Conservation (phyloP, 2,888 invertebrate genomes). For the Sthenelais limicola region DNA sequence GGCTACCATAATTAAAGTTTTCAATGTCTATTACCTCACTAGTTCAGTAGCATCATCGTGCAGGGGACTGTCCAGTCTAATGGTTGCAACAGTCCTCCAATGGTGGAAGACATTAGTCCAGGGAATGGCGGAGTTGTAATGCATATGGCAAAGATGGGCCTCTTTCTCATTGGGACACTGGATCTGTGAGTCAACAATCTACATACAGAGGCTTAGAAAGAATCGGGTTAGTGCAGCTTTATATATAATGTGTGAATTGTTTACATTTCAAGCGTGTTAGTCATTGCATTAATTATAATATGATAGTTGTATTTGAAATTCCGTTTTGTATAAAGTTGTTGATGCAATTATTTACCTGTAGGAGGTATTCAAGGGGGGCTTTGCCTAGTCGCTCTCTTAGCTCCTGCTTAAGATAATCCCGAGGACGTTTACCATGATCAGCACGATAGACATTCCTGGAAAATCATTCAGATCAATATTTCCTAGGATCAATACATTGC, state of each 20-base stretch:
- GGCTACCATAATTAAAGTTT: too few species aligned
- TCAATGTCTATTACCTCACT: conserved; percentile 28
- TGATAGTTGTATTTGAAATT: too few species aligned
- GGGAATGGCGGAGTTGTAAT: conserved; percentile 43
- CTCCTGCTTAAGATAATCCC: conserved; percentile 42
- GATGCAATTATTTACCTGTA: too few species aligned
- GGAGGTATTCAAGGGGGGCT: conserved; percentile 29
- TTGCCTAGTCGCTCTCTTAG: conserved; percentile 27
- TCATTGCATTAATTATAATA: too few species aligned
- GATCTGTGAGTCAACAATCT: not conserved
- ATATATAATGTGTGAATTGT: too few species aligned
- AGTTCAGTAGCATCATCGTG: conserved; percentile 40
- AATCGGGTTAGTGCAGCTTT: too few species aligned
- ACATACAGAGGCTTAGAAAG: too few species aligned
- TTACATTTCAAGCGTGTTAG: too few species aligned
- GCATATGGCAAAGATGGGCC: conserved; percentile 36
- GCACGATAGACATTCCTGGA: conserved; percentile 8
- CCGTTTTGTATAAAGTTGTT: too few species aligned
- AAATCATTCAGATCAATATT: not conserved
- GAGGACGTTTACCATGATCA: not conserved
- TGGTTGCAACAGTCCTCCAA: conserved; percentile 44
- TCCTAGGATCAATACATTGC: too few species aligned
- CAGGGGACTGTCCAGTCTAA: conserved; percentile 29
- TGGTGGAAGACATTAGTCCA: conserved; percentile 45
- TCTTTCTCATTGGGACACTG: conserved; percentile 35